Base-by-base conservation (phyloP, 2,797 vertebrate genomes). In the Cryptoprocta ferox region DNA sequence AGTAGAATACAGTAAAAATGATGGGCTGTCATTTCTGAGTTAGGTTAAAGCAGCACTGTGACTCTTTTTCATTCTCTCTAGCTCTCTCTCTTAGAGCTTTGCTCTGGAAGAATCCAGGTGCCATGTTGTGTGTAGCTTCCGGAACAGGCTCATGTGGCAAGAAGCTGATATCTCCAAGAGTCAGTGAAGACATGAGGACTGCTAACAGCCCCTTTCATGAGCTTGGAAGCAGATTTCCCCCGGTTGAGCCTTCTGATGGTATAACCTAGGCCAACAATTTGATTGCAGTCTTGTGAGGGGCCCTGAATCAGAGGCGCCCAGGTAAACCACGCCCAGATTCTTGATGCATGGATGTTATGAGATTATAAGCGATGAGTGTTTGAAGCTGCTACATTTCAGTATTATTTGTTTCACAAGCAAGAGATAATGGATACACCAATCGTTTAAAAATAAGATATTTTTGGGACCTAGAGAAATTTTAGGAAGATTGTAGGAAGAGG, bases 391-490 rank as follows among this genome's bases (percentile, higher is more conserved):
- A 66, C 71, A 4, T 53, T 75, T 89, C 65, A 35, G 30, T 32
- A 71, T 39, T 18, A 13, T n/a, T 73, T 18, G 7, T 81, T 81
- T 50, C 6, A 61, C 11, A 37, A 48, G 16, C 15, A 81, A 73
- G 13, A 30, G 30, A 80, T 28, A 63, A 73, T 18, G 37, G 65
- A 35, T 82, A 89, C 7, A 28, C 59, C 30, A 14, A 32, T 45
- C 53, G 14, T 71, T 82, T 65, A 75, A 75, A 89, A 94, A 24
- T 28, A 2, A 82, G 16, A 15, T 53, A 30, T 66, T 59, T 66
- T 66, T 75, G 35, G 28, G 19, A 71, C 35, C 26, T 48, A 53
- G n/a, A 35, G 2, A 21, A 56, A 14, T 0, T 4, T 5, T 37
- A 14, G n/a, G 1, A 42, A 35, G 28, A 80, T 73, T 80, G 24